Evolutionary conservation across 2,113 vertebrate species (phyloP).

Genomic region (Grammomys surdaster): DNA sequence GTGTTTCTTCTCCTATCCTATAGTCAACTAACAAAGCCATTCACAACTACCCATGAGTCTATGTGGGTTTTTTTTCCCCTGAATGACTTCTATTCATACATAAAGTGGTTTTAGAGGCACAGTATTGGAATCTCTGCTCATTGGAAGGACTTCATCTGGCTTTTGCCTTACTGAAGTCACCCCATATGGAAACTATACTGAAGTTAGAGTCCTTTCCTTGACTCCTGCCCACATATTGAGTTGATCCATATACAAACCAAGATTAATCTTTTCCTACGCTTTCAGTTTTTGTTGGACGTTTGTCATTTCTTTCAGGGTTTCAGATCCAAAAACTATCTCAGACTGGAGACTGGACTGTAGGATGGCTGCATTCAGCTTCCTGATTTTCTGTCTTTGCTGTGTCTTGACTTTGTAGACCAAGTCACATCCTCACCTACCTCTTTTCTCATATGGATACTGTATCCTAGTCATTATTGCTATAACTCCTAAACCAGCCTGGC

Average conservation of each 20-base stretch:
- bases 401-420: neutral
- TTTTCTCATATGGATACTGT: neutral
- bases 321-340: neutral
- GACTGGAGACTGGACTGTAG: neutral
- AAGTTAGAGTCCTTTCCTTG: neutral
- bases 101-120: neutral
- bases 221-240: neutral
- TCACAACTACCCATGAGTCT: neutral
- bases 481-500: neutral
- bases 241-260: neutral
- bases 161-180: neutral
- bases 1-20: constrained; percentile 8
- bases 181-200: neutral
- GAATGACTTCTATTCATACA: neutral
- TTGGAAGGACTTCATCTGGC: neutral
- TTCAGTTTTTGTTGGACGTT: neutral
- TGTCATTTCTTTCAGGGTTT: neutral
- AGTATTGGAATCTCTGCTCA: neutral
- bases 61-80: neutral
- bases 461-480: neutral
- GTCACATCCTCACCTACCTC: neutral
- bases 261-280: neutral
- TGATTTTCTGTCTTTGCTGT: neutral
- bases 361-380: neutral
- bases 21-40: neutral